Conservation (phyloP, 2,797 vertebrate genomes). For the Chrosomus eos region DNA sequence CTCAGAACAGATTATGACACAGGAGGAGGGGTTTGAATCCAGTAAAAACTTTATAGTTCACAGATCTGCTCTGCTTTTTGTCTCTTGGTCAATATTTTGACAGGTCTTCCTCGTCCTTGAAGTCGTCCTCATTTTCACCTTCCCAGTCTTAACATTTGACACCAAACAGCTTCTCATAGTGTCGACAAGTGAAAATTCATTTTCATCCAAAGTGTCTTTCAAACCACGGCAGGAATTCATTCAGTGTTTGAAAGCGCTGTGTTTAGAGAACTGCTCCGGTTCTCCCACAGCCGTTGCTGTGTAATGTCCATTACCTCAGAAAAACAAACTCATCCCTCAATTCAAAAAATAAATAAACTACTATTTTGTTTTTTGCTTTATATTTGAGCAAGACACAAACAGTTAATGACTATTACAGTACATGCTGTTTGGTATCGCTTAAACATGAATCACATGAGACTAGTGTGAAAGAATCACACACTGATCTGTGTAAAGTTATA, state of each 20-base stretch:
- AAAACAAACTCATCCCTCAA: neutral
- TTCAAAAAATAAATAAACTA: neutral
- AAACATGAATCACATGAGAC: no score
- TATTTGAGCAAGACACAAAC: no score
- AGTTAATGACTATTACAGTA: neutral
- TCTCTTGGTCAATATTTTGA: conserved; percentile 66
- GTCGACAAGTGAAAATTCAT: conserved; percentile 28
- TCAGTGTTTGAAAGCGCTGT: neutral
- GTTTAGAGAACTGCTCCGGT: conserved; percentile 17
- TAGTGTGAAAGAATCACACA: neutral
- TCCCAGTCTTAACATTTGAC: conserved; percentile 38
- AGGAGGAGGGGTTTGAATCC: neutral
- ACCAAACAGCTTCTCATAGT: conserved; percentile 41
- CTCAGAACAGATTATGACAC: neutral
- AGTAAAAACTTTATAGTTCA: conserved; percentile 11
- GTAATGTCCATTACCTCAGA: neutral
- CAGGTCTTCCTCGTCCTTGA: conserved; percentile 68
- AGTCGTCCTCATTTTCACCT: conserved; percentile 46
- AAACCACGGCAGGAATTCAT: conserved; percentile 36
- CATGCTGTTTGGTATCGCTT: no score
- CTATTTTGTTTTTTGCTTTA: no score
- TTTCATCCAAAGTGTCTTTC: conserved; percentile 43
- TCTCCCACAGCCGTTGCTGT: neutral
- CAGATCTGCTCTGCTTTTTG: conserved; percentile 62
- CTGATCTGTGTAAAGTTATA: neutral